Conservation (phyloP, 2,888 invertebrate species). For the Eupeodes luniger region DNA sequence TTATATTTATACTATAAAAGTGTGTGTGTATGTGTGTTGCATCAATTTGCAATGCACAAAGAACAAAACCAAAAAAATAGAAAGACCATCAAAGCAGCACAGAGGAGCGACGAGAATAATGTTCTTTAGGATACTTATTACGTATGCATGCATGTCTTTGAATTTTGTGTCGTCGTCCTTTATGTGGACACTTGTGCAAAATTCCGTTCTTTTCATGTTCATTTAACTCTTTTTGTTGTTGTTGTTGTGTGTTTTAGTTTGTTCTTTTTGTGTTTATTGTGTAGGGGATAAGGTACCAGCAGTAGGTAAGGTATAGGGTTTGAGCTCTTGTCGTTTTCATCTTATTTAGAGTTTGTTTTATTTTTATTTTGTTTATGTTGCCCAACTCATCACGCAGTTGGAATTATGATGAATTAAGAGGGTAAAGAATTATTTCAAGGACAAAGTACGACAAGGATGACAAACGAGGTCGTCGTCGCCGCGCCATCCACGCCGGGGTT, state of each 20-base stretch:
- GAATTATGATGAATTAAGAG: slow-evolving; percentile 75
- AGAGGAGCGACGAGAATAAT: slow-evolving; percentile 66
- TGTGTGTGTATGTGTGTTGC: slow-evolving; percentile 33
- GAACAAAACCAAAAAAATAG: not conserved
- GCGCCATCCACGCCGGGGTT: not conserved
- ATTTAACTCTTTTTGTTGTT: slow-evolving; percentile 14
- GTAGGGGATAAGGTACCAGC: not conserved
- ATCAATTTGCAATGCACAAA: slow-evolving; percentile 67
- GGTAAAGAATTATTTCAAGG: slow-evolving; percentile 76
- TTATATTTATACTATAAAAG: no score
- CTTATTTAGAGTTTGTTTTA: not conserved
- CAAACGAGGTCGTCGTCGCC: slow-evolving; percentile 71
- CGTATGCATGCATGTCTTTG: slow-evolving; percentile 75
- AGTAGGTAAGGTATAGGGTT: slow-evolving; percentile 8
- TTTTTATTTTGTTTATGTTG: not conserved
- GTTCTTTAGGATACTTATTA: slow-evolving; percentile 72
- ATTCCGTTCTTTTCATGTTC: slow-evolving; percentile 47
- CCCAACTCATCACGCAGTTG: slow-evolving; percentile 74
- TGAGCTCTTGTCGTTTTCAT: slow-evolving; percentile 26
- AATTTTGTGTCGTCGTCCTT: slow-evolving; percentile 75
- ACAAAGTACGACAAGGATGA: slow-evolving; percentile 69
- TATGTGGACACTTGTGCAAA: slow-evolving; percentile 68
- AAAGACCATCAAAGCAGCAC: slow-evolving; percentile 28
- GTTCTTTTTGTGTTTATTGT: not conserved
- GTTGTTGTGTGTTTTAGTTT: not conserved